These are phyloP conservation scores for Eremophila alpestris DNA, from an alignment of 2,797 vertebrate species.

Conservation along the genomic window DNA sequence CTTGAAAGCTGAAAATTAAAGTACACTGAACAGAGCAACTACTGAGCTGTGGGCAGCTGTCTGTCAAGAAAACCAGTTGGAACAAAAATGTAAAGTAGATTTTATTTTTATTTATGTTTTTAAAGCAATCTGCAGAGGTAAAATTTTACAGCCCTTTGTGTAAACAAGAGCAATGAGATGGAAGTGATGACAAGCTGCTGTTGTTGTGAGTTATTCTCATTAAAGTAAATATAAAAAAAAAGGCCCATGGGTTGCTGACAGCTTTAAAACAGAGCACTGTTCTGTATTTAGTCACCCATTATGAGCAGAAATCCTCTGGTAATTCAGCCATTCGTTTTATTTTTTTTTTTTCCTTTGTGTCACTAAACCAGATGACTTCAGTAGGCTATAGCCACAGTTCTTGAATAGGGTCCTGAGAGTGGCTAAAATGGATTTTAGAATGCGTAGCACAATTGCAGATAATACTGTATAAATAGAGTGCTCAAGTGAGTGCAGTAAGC, in stretches of 20 bases:
- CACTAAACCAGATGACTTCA: neutral
- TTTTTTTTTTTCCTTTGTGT: neutral
- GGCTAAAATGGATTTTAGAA: neutral
- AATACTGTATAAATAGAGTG: neutral
- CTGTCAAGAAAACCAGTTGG: constrained; percentile 79
- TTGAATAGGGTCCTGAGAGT: neutral
- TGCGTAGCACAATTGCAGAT: neutral
- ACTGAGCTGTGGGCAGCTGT: constrained; percentile 80
- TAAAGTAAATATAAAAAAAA: constrained; percentile 49
- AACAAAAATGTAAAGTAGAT: constrained; percentile 81
- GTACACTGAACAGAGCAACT: constrained; percentile 81
- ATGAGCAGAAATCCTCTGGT: neutral
- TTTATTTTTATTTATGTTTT: constrained; percentile 78
- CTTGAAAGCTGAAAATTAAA: constrained; percentile 86
- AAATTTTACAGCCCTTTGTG: constrained; percentile 72
- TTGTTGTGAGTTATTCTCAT: constrained; percentile 63
- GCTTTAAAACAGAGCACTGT: constrained; percentile 6
- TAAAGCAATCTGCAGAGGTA: constrained; percentile 71
- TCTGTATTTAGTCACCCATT: constrained; percentile 3
- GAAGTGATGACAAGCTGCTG: constrained; percentile 46
- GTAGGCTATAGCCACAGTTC: neutral
- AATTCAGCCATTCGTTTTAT: neutral
- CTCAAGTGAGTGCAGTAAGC: neutral
- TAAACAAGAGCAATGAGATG: constrained; percentile 72
- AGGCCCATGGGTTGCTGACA: neutral